phyloP scores from a whole-genome alignment of 2,797 vertebrate species.

The Hipposideros larvatus region DNA sequence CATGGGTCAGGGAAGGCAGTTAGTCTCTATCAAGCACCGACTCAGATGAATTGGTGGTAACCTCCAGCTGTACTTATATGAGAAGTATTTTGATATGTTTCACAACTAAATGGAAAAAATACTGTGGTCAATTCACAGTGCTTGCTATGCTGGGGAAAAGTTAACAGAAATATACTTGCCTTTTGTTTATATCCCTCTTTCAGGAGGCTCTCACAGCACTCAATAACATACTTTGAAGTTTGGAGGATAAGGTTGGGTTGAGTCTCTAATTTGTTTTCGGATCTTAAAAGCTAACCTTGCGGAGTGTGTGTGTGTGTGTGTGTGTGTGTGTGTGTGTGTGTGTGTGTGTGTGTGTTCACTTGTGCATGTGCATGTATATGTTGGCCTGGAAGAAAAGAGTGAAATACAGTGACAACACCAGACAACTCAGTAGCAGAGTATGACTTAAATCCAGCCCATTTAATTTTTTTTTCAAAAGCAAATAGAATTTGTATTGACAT shows the following conservation, averaged over 20 bases:
- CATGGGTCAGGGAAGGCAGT: neutral
- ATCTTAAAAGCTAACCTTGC: neutral
- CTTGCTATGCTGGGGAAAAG: neutral
- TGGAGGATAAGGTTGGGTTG: neutral
- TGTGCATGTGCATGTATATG: neutral
- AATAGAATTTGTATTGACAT: conserved; percentile 2
- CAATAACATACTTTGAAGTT: neutral
- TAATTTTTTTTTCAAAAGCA: conserved; percentile 6
- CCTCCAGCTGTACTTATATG: neutral
- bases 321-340: neutral
- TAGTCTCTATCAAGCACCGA: neutral
- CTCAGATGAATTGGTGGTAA: neutral
- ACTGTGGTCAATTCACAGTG: neutral
- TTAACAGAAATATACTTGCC: neutral
- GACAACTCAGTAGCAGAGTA: neutral
- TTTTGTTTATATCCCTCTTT: neutral
- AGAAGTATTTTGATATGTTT: conserved; percentile 13
- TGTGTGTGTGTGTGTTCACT: neutral
- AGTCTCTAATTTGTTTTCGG: neutral
- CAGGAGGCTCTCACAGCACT: neutral
- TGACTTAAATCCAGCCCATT: neutral
- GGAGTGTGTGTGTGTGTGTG: neutral
- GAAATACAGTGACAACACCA: neutral
- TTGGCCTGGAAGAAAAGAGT: neutral
- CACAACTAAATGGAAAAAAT: neutral